phyloP scores from a whole-genome alignment of 2,888 invertebrate species.

The Limnephilus rhombicus region DNA sequence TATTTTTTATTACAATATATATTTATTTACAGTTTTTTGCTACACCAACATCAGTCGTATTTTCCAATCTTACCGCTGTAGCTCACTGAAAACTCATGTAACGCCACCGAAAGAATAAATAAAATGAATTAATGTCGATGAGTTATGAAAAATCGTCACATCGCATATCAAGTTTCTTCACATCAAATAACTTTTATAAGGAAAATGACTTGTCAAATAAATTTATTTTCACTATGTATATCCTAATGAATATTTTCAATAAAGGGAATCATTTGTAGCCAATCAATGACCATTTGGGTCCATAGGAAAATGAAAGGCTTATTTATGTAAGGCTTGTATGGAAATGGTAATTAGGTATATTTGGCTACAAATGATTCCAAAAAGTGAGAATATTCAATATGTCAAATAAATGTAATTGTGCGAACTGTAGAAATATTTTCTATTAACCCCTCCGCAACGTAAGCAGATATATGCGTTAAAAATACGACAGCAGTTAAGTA shows the following conservation, averaged over 20 bases:
- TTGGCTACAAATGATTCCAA: neutral
- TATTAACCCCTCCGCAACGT: no score
- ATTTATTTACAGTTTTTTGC: no score
- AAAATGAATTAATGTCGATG: neutral
- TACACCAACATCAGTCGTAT: no score
- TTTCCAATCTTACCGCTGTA: no score
- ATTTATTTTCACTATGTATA: neutral
- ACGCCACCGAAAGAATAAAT: no score
- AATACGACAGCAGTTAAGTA: no score
- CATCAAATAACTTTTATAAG: neutral
- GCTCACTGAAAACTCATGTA: no score
- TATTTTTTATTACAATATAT: no score
- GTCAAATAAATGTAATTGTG: neutral
- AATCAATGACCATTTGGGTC: neutral
- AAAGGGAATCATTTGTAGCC: neutral
- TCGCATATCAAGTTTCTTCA: neutral
- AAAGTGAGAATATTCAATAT: neutral
- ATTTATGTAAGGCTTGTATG: neutral
- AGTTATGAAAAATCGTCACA: neutral
- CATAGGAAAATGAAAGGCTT: no score
- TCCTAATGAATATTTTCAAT: neutral
- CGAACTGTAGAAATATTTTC: neutral
- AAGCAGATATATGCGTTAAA: no score
- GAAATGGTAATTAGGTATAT: neutral
- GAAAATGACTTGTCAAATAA: neutral